A percentile compares a stretch with the other conserved stretches of the same genome.
Conservation (phyloP, 2,797 vertebrate species). For the Pteronotus mesoamericanus region DNA sequence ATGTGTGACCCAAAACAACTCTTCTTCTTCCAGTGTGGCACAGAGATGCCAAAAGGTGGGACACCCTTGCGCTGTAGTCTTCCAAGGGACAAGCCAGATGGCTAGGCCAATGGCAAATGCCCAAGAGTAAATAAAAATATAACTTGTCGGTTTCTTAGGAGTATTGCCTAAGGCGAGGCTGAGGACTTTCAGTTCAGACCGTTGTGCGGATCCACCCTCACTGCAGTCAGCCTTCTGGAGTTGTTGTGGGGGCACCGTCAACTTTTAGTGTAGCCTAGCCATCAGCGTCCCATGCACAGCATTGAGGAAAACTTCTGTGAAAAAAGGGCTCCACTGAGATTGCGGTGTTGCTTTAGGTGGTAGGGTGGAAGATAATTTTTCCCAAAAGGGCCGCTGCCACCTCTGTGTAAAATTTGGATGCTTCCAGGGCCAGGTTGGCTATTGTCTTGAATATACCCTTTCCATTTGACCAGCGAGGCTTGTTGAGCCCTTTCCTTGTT, state of each 20-base stretch:
- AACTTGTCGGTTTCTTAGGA: not conserved
- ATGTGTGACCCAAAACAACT: too few relatives aligned
- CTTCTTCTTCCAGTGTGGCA: too few relatives aligned
- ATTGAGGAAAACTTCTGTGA: not conserved
- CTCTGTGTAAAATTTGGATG: not conserved
- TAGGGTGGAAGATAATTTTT: not conserved
- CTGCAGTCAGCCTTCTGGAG: not conserved
- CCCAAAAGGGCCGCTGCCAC: not conserved
- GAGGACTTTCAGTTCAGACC: not conserved
- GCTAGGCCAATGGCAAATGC: not conserved
- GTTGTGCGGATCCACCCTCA: not conserved
- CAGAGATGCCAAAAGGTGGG: too few relatives aligned
- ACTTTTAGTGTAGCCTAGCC: not conserved
- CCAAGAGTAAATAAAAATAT: not conserved
- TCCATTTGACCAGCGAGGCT: not conserved
- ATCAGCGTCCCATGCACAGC: not conserved
- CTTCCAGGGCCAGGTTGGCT: not conserved
- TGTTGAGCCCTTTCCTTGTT: not conserved
- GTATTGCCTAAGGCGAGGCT: not conserved
- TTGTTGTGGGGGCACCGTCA: not conserved
- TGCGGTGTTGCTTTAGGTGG: not conserved
- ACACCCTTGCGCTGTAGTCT: too few relatives aligned
- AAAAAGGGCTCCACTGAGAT: not conserved
- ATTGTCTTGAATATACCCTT: not conserved
- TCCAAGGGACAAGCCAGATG: not conserved